These are phyloP conservation scores for Caerostris darwini DNA, from an alignment of 1,140 invertebrate genomes.

Conservation along the genomic window DNA sequence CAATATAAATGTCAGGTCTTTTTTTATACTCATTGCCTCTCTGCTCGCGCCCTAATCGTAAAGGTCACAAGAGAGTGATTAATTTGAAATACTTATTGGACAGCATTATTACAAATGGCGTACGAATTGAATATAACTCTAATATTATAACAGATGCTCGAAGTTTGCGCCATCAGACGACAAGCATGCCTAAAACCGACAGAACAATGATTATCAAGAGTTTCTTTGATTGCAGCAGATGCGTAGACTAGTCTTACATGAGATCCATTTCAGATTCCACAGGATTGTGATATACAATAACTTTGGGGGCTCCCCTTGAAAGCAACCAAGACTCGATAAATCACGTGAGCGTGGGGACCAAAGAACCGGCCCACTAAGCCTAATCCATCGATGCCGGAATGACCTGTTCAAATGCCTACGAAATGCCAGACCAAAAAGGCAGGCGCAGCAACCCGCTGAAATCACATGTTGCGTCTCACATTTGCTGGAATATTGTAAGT, in stretches of 20 bases:
- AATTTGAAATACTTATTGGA: neutral
- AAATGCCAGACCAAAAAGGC: neutral
- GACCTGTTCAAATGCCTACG: neutral
- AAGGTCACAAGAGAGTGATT: neutral
- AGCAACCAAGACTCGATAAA: slow-evolving; percentile 81
- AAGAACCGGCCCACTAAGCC: slow-evolving; percentile 80
- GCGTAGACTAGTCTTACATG: neutral
- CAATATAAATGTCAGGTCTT: no score
- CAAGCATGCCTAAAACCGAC: no score
- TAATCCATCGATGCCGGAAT: slow-evolving; percentile 80
- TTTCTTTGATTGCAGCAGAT: neutral
- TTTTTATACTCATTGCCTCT: no score
- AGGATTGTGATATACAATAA: neutral
- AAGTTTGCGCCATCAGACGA: no score
- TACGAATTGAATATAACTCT: neutral
- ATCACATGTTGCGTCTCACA: neutral
- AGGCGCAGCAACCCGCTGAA: neutral
- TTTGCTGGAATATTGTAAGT: neutral
- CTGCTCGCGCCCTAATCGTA: no score
- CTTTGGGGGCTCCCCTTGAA: slow-evolving; percentile 79
- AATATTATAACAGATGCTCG: neutral
- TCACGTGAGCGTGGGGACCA: slow-evolving; percentile 82
- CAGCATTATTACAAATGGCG: neutral
- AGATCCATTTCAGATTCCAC: neutral
- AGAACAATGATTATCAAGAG: no score